A percentile compares a stretch with the other conserved stretches of the same genome.
Evolutionary conservation across 53 echinoderm and acorn worm genomes (phyloP).

Genomic region (Crossaster papposus): DNA sequence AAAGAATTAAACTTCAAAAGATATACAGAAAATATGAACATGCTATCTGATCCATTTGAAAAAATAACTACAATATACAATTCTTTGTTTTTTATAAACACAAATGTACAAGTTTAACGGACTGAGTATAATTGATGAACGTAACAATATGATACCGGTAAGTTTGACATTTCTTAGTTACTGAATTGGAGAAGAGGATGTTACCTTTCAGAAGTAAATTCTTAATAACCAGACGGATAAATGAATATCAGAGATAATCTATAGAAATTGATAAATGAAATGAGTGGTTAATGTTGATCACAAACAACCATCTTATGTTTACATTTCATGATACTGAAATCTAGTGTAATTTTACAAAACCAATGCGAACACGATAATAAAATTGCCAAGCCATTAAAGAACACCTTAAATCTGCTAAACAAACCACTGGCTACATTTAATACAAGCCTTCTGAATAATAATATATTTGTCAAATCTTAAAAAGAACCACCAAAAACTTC

Average conservation of each 20-base stretch:
- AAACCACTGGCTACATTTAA: not conserved
- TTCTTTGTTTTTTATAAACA: slow-evolving; percentile 25
- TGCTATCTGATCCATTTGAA: slow-evolving; percentile 44
- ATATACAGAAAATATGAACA: slow-evolving; percentile 58
- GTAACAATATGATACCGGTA: no score
- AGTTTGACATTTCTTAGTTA: no score
- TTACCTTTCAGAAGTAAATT: no score
- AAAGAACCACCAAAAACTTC: not conserved
- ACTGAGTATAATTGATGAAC: no score
- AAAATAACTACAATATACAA: slow-evolving; percentile 58
- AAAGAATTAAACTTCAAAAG: slow-evolving; percentile 28
- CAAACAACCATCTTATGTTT: no score
- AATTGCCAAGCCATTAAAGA: not conserved
- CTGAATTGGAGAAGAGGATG: no score
- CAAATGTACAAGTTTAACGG: slow-evolving; percentile 13
- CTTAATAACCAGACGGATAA: no score
- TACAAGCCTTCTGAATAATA: not conserved
- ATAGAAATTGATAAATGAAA: no score
- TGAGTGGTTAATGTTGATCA: no score
- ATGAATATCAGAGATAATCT: no score
- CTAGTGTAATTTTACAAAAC: no score
- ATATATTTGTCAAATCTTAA: not conserved
- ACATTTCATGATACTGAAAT: no score
- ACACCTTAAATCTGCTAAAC: not conserved
- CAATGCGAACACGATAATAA: not conserved